Conservation (phyloP, 1,140 invertebrate species). For the Drosophila sucinea region DNA sequence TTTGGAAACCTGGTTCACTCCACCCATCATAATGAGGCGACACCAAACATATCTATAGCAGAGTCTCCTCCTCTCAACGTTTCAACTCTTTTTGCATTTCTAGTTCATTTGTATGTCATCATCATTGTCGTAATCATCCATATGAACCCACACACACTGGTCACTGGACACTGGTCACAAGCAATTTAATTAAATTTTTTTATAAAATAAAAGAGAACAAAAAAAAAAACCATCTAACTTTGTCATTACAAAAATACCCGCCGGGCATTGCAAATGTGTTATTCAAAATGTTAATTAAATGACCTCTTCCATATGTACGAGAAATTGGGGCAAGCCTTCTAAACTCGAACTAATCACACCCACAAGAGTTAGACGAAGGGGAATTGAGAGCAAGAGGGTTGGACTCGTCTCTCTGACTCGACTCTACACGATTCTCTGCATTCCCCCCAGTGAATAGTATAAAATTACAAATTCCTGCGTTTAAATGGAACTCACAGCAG, state of each 20-base stretch:
- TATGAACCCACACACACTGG: slow-evolving; percentile 17
- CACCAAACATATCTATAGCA: too few species aligned
- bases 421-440: slow-evolving; percentile 19
- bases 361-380: slow-evolving; percentile 19
- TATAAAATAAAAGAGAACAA: slow-evolving; percentile 54
- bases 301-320: slow-evolving; percentile 27
- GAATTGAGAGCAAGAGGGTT: slow-evolving; percentile 2
- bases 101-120: slow-evolving; percentile 48
- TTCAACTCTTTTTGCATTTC: neutral
- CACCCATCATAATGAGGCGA: neutral
- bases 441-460: slow-evolving; percentile 49
- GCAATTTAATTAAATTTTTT: slow-evolving; percentile 49
- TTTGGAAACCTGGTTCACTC: slow-evolving; percentile 1
- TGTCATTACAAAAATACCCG: slow-evolving; percentile 56
- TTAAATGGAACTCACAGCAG: slow-evolving; percentile 67
- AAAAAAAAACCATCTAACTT: neutral
- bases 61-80: too few species aligned
- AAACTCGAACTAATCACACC: slow-evolving; percentile 69
- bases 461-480: slow-evolving; percentile 58
- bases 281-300: slow-evolving; percentile 79
- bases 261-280: slow-evolving; percentile 71
- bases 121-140: slow-evolving; percentile 46
- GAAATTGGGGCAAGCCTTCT: slow-evolving; percentile 71
- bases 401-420: neutral
- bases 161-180: slow-evolving; percentile 31